Conservation (phyloP, 2,113 vertebrate genomes). For the Rhagologus leucostigma region DNA sequence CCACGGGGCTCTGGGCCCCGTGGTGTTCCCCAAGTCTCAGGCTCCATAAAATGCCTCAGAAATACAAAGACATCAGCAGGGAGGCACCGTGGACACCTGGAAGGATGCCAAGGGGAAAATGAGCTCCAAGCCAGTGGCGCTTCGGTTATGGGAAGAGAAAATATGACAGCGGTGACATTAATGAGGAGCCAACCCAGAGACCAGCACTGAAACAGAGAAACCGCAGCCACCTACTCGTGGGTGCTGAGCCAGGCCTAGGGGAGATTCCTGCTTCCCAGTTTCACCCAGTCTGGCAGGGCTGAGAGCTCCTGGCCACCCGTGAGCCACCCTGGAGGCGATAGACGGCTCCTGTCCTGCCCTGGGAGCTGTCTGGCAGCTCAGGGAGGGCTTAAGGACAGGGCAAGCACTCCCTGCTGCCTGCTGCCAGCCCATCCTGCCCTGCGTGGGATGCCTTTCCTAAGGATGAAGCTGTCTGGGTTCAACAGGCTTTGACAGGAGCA, state of each 20-base stretch:
- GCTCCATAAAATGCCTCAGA: background rate
- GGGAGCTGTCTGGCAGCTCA: background rate
- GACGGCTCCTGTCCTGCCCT: background rate
- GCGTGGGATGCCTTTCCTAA: background rate
- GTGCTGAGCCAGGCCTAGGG: background rate
- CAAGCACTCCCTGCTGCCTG: background rate
- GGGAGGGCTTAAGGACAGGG: background rate
- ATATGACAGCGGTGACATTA: slow-evolving; percentile 31
- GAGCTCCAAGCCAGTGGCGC: background rate
- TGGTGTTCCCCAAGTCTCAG: background rate
- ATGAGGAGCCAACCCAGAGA: slow-evolving; percentile 20
- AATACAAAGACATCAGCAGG: background rate
- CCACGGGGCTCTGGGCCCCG: background rate
- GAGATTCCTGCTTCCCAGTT: background rate
- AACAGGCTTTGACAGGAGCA: background rate
- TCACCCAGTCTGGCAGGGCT: background rate
- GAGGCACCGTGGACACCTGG: background rate
- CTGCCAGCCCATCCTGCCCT: background rate
- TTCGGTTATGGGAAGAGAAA: background rate
- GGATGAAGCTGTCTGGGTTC: background rate
- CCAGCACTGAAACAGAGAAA: background rate
- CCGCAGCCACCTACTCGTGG: background rate
- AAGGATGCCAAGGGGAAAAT: slow-evolving; percentile 34
- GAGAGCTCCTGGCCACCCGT: background rate
- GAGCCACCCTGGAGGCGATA: background rate